A percentile compares a stretch with the other conserved stretches of the same genome.
phyloP scores from a whole-genome alignment of 2,113 vertebrate genomes.

The Saguinus midas region DNA sequence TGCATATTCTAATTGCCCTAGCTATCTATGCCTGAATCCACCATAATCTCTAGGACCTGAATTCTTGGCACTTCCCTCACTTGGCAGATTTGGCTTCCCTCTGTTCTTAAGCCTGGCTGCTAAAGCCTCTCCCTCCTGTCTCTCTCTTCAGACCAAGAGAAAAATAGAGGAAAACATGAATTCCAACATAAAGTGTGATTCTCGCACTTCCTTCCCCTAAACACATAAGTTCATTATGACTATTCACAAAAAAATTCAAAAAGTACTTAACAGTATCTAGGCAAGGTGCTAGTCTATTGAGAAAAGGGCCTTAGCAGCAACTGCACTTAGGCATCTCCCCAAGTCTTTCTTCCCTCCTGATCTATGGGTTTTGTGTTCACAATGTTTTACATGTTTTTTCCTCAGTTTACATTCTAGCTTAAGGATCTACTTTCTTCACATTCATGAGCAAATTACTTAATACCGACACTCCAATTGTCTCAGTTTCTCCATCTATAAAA shows the following conservation, averaged over 20 bases:
- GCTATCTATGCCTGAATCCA: conserved; percentile 29
- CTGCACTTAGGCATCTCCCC: neutral
- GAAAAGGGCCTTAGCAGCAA: neutral
- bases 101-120: neutral
- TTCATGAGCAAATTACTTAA: neutral
- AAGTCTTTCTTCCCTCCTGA: neutral
- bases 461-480: neutral
- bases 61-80: conserved; percentile 35
- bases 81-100: conserved; percentile 36
- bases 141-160: neutral
- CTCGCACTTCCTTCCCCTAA: neutral
- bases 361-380: neutral
- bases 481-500: conserved; percentile 33
- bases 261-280: neutral
- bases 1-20: conserved; percentile 46
- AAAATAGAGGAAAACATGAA: neutral
- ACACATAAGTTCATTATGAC: neutral
- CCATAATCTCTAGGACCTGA: conserved; percentile 35
- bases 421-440: neutral
- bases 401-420: neutral
- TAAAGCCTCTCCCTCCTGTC: neutral
- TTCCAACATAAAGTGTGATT: neutral
- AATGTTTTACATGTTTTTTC: neutral
- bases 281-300: neutral
- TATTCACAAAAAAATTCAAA: neutral